phyloP scores from a whole-genome alignment of 2,113 vertebrate genomes.

The Brachypodius melanocephalos region DNA sequence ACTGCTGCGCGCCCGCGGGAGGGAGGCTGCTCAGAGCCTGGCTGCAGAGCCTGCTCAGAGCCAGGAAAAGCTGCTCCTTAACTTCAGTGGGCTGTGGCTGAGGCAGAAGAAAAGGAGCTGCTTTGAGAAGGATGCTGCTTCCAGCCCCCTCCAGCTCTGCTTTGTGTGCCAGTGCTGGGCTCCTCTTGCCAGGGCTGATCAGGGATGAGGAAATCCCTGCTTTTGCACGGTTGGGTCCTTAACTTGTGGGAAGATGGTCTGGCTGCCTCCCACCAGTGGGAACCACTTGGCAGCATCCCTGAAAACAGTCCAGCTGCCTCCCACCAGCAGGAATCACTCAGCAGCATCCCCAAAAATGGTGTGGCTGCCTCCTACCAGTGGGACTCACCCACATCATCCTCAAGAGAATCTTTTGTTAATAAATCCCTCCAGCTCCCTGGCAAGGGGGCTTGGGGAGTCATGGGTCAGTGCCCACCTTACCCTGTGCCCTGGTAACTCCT shows the following conservation, averaged over 20 bases:
- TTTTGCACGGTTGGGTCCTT: rapidly evolving
- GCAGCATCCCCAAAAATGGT: not conserved
- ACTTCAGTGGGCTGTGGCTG: not conserved
- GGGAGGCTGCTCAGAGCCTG: not conserved
- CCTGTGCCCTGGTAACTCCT: not conserved
- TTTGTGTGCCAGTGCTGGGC: not conserved
- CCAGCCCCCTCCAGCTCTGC: not conserved
- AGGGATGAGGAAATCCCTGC: not conserved
- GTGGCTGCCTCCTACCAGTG: not conserved
- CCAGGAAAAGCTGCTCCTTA: not conserved
- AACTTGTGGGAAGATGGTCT: not conserved
- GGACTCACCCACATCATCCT: not conserved
- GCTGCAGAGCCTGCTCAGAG: not conserved
- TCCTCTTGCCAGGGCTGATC: rapidly evolving
- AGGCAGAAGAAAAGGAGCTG: not conserved
- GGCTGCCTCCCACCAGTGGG: not conserved
- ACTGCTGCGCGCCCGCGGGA: rapidly evolving
- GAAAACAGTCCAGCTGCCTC: not conserved
- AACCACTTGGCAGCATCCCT: not conserved
- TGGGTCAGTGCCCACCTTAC: too few relatives aligned
- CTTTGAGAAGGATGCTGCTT: not conserved
- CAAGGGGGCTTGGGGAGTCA: rapidly evolving
- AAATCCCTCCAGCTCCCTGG: not conserved
- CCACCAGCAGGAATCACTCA: not conserved
- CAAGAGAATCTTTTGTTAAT: not conserved